These are phyloP conservation scores for Therioaphis trifolii DNA, from an alignment of 2,888 invertebrate species.

Conservation along the genomic window DNA sequence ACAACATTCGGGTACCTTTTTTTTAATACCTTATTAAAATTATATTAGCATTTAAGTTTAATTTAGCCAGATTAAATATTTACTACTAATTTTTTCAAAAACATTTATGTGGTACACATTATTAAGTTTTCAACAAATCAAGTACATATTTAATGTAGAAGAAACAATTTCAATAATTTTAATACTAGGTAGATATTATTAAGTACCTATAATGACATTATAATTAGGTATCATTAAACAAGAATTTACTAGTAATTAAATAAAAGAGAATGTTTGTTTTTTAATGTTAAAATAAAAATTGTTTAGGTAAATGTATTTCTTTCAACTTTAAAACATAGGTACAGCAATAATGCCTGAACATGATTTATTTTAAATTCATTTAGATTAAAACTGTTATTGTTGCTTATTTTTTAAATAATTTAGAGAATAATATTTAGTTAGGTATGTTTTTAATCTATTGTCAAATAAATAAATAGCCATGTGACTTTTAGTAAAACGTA, in stretches of 20 bases:
- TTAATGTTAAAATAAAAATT: constrained; percentile 3
- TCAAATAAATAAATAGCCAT: not conserved
- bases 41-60: not conserved
- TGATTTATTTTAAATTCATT: not conserved
- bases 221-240: not conserved
- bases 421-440: not conserved
- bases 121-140: not conserved
- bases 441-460: no score
- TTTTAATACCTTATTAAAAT: not conserved
- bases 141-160: not conserved
- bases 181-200: not conserved
- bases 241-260: not conserved
- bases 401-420: not conserved
- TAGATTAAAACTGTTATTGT: not conserved
- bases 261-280: not conserved
- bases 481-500: not conserved
- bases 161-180: not conserved
- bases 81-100: not conserved
- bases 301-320: not conserved
- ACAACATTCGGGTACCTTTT: not conserved
- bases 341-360: not conserved
- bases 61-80: not conserved
- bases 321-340: not conserved
- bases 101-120: not conserved
- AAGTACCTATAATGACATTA: not conserved